phyloP scores from a whole-genome alignment of 1,140 invertebrate genomes.

The Sinella curviseta region DNA sequence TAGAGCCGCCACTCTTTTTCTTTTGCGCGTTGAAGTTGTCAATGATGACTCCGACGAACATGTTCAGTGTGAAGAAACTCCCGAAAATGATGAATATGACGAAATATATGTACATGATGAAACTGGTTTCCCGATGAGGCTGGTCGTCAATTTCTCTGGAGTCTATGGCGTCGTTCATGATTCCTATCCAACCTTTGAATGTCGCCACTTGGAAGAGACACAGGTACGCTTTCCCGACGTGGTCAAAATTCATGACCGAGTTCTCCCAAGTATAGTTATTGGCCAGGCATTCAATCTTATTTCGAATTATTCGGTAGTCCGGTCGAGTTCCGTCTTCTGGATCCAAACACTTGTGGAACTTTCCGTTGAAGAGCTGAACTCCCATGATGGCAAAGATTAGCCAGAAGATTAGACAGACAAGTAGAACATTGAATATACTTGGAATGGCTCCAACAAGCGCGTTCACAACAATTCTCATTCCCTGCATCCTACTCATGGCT shows the following conservation, averaged over 20 bases:
- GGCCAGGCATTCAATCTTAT: conserved; percentile 75
- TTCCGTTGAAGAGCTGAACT: conserved; percentile 61
- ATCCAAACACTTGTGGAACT: conserved; percentile 91
- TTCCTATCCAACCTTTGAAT: conserved; percentile 91
- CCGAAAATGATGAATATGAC: conserved; percentile 97
- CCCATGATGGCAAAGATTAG: conserved; percentile 90
- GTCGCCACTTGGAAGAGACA: conserved; percentile 98
- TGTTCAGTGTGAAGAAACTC: conserved; percentile 95
- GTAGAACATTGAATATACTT: conserved; percentile 88
- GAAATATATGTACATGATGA: conserved; percentile 90
- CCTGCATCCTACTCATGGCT: conserved; percentile 95
- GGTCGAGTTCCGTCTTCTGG: conserved; percentile 70
- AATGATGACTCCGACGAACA: conserved; percentile 98
- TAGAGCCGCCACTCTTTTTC: conserved; percentile 95
- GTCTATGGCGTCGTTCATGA: conserved; percentile 97
- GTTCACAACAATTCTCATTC: conserved; percentile 93
- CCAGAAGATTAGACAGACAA: conserved; percentile 81
- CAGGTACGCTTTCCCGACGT: conserved; percentile 94
- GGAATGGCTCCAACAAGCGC: conserved; percentile 91
- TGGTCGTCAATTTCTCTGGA: conserved; percentile 74
- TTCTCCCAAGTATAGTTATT: conserved; percentile 95
- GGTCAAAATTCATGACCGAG: conserved; percentile 96
- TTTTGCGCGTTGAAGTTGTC: conserved; percentile 99
- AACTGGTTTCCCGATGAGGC: conserved; percentile 87
- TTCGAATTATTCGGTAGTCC: conserved; percentile 82